Base-by-base conservation (phyloP, 1,140 invertebrate genomes). In the Ceratosolen solmsi region DNA sequence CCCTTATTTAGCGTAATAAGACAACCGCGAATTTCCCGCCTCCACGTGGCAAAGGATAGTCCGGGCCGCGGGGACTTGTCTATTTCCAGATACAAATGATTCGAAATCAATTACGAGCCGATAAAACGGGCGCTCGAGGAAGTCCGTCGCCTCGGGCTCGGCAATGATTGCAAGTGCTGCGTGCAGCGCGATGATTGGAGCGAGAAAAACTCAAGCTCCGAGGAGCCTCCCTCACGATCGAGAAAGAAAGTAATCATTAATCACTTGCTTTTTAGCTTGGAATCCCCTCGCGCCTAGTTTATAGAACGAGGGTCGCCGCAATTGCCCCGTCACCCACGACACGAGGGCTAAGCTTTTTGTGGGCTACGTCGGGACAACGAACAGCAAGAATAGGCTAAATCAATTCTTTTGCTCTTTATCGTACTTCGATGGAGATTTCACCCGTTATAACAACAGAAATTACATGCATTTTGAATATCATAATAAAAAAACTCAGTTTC, bases 261-360 rank as follows among this genome's bases (percentile, higher is more conserved):
- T 91, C 90, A 91, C 87, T 86, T 79, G 88, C 87, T 90, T 91
- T 90, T 92, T 92, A 91, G 87, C 87, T 84, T 79, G 88, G 88
- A 90, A 91, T 90, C 90, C 89, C 89, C 90, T 90, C 87, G 89
- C 88, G 89, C 87, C 88, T 90, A 89, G 88, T 91, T 92, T 90
- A 89, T 88, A 88, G 86, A 88, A 89, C 84, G 87, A 90, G 89
- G 88, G 89, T 89, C 87, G 86, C 27, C 84, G 85, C 88, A 90
- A 90, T 85, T 85, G 90, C 89, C 86, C 85, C 86, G 90, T 91
- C 90, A 91, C 86, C 86, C 85, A 85, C 84, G 86, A 87, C 86
- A 87, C 88, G 85, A 88, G 87, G 86, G 85, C 85, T 84, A 41
- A 25, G 38, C 68, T 78, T 78, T 77, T 82, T 70, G 73, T 76